phyloP scores from a whole-genome alignment of 2,888 invertebrate species.

The Cabera pusaria region DNA sequence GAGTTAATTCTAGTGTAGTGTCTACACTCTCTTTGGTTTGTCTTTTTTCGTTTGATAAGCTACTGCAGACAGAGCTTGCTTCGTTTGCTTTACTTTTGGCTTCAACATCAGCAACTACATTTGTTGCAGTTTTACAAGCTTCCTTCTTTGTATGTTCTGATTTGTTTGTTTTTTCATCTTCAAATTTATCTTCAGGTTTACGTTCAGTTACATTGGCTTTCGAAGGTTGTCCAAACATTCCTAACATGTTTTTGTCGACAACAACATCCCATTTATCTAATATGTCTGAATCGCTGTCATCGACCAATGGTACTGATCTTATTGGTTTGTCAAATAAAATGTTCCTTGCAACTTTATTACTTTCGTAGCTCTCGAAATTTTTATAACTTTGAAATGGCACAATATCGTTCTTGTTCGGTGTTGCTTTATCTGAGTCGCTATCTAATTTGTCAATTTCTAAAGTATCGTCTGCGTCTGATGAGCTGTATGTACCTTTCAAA shows the following conservation, averaged over 20 bases:
- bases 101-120: background rate
- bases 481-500: slow-evolving; percentile 26
- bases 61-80: background rate
- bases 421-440: background rate
- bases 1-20: background rate
- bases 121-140: background rate
- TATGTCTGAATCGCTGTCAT: slow-evolving; percentile 32
- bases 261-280: slow-evolving; percentile 52
- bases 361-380: background rate
- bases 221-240: slow-evolving; percentile 24
- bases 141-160: background rate
- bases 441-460: slow-evolving; percentile 1
- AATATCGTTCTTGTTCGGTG: slow-evolving; percentile 1
- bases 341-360: slow-evolving; percentile 2
- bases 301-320: slow-evolving; percentile 55
- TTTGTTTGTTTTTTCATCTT: background rate
- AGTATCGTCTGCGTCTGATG: slow-evolving; percentile 25
- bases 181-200: background rate
- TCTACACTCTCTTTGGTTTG: background rate
- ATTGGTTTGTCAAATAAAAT: slow-evolving; percentile 37
- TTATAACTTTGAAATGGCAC: slow-evolving; percentile 1
- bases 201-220: slow-evolving; percentile 3
- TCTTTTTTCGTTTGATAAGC: background rate
- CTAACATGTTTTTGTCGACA: slow-evolving; percentile 34
- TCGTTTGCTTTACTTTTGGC: background rate